Percentiles rank a stretch among this genome's conserved stretches.
phyloP scores from a whole-genome alignment of 1,140 invertebrate species.

The Meloidogyne hapla region DNA sequence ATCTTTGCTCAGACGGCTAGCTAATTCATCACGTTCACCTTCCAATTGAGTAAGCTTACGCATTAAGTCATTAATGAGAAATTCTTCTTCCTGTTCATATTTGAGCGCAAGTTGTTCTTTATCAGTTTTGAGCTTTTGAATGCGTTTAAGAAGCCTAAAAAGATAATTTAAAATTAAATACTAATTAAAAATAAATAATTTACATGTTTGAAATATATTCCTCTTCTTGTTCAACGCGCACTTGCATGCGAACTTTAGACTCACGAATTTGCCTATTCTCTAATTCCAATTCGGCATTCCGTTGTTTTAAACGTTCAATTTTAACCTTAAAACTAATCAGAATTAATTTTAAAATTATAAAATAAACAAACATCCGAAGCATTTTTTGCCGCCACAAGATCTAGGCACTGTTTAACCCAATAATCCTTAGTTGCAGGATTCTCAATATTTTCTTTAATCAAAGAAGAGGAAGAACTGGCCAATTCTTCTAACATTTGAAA shows the following conservation, averaged over 20 bases:
- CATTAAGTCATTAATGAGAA: constrained; percentile 44
- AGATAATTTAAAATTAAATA: constrained; percentile 19
- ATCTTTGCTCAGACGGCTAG: constrained; percentile 34
- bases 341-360: not conserved
- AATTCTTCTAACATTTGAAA: not conserved
- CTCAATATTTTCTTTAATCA: constrained; percentile 11
- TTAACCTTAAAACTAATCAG: constrained; percentile 15
- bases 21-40: constrained; percentile 40
- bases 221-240: constrained; percentile 42
- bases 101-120: constrained; percentile 37
- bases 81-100: constrained; percentile 43
- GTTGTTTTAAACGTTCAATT: constrained; percentile 35
- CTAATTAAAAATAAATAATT: not conserved
- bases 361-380: constrained; percentile 34
- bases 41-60: constrained; percentile 37
- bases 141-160: constrained; percentile 32
- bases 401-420: constrained; percentile 37
- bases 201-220: constrained; percentile 35
- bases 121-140: constrained; percentile 44
- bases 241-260: constrained; percentile 42
- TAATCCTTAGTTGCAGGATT: constrained; percentile 19
- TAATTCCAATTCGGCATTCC: constrained; percentile 30
- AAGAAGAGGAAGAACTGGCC: constrained; percentile 3
- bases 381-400: constrained; percentile 35
- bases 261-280: constrained; percentile 40